Evolutionary conservation across 1,140 invertebrate species (phyloP).

Genomic region (Campoletis sonorensis): DNA sequence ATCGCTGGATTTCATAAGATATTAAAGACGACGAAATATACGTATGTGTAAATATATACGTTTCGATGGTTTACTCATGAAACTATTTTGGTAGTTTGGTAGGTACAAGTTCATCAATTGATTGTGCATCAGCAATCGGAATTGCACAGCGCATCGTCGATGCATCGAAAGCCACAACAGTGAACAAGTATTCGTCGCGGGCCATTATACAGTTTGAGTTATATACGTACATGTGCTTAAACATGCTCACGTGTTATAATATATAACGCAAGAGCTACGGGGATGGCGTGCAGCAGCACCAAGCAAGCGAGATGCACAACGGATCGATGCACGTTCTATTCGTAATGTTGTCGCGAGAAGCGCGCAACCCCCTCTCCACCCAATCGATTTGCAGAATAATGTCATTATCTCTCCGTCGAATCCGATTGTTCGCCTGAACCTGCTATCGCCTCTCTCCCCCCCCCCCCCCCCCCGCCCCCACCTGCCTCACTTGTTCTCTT

Average conservation of each 20-base stretch:
- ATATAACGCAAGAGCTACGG: conserved; percentile 14
- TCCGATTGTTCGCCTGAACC: conserved; percentile 44
- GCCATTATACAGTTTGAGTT: not conserved
- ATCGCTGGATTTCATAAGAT: too few relatives aligned
- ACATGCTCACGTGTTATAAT: not conserved
- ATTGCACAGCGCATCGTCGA: conserved; percentile 16
- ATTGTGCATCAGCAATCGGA: conserved; percentile 15
- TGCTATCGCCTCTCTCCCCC: not conserved
- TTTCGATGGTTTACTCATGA: too few relatives aligned
- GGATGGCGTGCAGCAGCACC: conserved; percentile 15
- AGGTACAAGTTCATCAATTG: conserved; percentile 27
- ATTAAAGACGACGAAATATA: not conserved
- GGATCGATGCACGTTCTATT: conserved; percentile 41
- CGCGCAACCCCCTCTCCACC: not conserved
- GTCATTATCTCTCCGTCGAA: conserved; percentile 40
- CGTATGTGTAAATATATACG: not conserved
- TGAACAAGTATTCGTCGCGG: conserved; percentile 5
- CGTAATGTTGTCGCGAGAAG: conserved; percentile 36
- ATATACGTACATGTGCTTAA: not conserved
- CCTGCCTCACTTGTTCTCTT: not conserved
- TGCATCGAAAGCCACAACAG: not conserved
- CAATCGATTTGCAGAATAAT: conserved; percentile 46
- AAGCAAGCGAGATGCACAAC: conserved; percentile 8
- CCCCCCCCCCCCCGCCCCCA: not conserved
- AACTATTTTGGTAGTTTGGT: conserved; percentile 7